phyloP scores from a whole-genome alignment of 2,888 invertebrate species.

The Temnothorax ravouxi region DNA sequence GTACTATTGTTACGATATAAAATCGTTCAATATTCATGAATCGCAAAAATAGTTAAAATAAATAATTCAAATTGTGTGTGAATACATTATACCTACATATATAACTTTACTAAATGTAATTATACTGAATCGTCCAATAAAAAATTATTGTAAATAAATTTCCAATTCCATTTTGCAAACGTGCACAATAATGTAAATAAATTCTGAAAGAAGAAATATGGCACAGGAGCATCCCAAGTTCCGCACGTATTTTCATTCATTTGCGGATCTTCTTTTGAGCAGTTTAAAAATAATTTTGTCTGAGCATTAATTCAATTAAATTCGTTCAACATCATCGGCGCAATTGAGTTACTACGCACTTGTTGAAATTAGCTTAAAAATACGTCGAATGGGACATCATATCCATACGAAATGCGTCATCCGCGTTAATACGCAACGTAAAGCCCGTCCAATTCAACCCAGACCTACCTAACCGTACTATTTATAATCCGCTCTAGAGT shows the following conservation, averaged over 20 bases:
- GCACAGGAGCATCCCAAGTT: background rate
- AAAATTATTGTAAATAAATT: background rate
- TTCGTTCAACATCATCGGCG: background rate
- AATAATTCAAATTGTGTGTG: background rate
- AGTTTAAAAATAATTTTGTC: background rate
- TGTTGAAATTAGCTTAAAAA: constrained; percentile 46
- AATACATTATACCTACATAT: background rate
- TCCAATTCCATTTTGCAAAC: background rate
- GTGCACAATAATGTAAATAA: background rate
- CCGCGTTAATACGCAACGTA: constrained; percentile 68
- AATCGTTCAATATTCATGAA: constrained; percentile 34
- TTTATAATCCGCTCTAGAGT: constrained; percentile 68
- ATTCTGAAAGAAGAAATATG: background rate
- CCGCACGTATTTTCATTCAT: background rate
- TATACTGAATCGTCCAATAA: background rate
- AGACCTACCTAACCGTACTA: constrained; percentile 74
- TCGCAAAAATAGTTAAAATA: constrained; percentile 14
- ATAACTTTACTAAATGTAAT: constrained; percentile 1
- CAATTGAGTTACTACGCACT: constrained; percentile 27
- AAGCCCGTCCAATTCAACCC: constrained; percentile 73
- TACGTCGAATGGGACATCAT: background rate
- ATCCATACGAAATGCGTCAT: constrained; percentile 58
- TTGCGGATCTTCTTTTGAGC: background rate
- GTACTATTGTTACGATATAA: constrained; percentile 4
- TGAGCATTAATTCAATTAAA: constrained; percentile 10